phyloP scores from a whole-genome alignment of 2,113 vertebrate species.

The Rana temporaria region DNA sequence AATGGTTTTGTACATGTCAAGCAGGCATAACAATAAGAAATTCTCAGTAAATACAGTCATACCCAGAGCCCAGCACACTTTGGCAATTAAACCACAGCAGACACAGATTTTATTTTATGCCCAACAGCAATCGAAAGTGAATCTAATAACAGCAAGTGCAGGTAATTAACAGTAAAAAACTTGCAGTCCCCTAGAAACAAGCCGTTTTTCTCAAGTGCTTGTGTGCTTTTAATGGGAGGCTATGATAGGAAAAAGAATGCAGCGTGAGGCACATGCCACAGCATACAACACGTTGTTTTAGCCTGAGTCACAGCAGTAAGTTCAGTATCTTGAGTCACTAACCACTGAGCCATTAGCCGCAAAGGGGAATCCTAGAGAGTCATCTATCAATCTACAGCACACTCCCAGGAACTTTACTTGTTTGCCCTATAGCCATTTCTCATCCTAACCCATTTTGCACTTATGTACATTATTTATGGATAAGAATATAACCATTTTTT shows the following conservation, averaged over 20 bases:
- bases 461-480: too few species aligned
- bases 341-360: constrained; percentile 41
- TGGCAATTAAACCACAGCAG: constrained; percentile 16
- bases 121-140: constrained; percentile 15
- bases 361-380: constrained; percentile 30
- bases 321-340: constrained; percentile 44
- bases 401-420: neutral
- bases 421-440: neutral
- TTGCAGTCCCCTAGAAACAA: constrained; percentile 24
- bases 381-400: constrained; percentile 22
- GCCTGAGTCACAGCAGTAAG: constrained; percentile 43
- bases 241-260: constrained; percentile 27
- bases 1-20: neutral
- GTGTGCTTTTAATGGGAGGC: constrained; percentile 16
- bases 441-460: too few species aligned
- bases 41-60: neutral
- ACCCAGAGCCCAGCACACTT: neutral
- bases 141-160: constrained; percentile 43
- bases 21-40: neutral
- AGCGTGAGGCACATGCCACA: constrained; percentile 19
- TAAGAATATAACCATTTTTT: too few species aligned
- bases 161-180: constrained; percentile 51
- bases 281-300: constrained; percentile 41
- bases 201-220: constrained; percentile 18
- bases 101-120: constrained; percentile 21